Evolutionary conservation across 1,140 invertebrate genomes (phyloP).

Genomic region (Drosophila rufa): DNA sequence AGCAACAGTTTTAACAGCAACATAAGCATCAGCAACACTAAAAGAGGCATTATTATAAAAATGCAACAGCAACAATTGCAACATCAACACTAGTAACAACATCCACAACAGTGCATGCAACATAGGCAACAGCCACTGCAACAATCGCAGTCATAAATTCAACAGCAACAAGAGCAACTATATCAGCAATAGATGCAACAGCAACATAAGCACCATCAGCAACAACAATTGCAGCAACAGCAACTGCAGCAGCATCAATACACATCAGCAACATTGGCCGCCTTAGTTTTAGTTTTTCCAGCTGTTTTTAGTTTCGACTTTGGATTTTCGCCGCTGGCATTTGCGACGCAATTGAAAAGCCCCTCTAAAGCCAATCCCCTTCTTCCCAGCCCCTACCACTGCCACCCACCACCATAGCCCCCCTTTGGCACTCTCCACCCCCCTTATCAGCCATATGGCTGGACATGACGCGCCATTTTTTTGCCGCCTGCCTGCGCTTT

Average conservation of each 20-base stretch:
- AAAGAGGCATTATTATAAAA: background rate
- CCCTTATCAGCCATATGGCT: slow-evolving; percentile 12
- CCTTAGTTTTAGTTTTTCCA: slow-evolving; percentile 52
- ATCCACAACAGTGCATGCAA: background rate
- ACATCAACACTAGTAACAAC: background rate
- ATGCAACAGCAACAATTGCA: background rate
- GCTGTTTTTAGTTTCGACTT: slow-evolving; percentile 61
- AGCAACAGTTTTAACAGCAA: background rate
- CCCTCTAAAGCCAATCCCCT: slow-evolving; percentile 8
- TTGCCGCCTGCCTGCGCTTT: slow-evolving; percentile 31
- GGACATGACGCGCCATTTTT: slow-evolving; percentile 82
- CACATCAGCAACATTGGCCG: slow-evolving; percentile 12
- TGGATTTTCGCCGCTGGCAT: slow-evolving; percentile 39
- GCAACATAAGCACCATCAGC: background rate
- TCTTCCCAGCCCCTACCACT: background rate
- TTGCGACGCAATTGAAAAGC: slow-evolving; percentile 74
- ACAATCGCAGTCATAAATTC: background rate
- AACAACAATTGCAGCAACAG: background rate
- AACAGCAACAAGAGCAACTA: too few relatives aligned
- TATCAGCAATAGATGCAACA: too few relatives aligned
- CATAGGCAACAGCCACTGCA: background rate
- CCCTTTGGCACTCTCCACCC: background rate
- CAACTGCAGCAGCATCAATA: background rate
- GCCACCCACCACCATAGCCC: background rate
- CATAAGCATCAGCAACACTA: background rate